phyloP scores from a whole-genome alignment of 2,113 vertebrate genomes.

The Phaetusa simplex region DNA sequence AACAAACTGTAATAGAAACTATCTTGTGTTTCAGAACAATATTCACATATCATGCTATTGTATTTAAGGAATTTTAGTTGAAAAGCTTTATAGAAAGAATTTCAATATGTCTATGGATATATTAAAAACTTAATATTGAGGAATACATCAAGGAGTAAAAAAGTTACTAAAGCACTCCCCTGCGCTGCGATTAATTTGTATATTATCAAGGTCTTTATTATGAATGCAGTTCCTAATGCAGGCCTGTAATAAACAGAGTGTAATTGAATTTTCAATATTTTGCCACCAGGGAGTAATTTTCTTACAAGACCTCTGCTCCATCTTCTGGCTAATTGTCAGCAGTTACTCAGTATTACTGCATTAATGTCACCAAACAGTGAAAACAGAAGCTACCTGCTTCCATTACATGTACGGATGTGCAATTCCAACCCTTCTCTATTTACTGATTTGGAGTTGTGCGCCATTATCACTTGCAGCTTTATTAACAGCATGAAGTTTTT shows the following conservation, averaged over 20 bases:
- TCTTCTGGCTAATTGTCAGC: slow-evolving; percentile 81
- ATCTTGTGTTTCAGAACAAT: background rate
- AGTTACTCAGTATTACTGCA: slow-evolving; percentile 70
- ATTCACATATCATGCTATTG: background rate
- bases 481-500: background rate
- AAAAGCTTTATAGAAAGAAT: slow-evolving; percentile 45
- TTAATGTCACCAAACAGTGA: slow-evolving; percentile 69
- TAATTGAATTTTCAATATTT: slow-evolving; percentile 87
- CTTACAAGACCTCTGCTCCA: slow-evolving; percentile 79
- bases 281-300: slow-evolving; percentile 79
- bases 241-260: slow-evolving; percentile 80
- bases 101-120: slow-evolving; percentile 12
- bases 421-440: background rate
- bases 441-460: background rate
- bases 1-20: background rate
- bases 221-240: slow-evolving; percentile 77
- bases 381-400: slow-evolving; percentile 42
- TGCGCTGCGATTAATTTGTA: slow-evolving; percentile 79
- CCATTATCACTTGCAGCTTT: background rate
- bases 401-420: background rate
- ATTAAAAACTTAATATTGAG: slow-evolving; percentile 75
- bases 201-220: slow-evolving; percentile 80
- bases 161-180: slow-evolving; percentile 71
- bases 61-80: slow-evolving; percentile 56
- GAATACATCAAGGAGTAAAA: slow-evolving; percentile 63